Base-by-base conservation (phyloP, 2,888 invertebrate species). In the Ophioninae sp. region DNA sequence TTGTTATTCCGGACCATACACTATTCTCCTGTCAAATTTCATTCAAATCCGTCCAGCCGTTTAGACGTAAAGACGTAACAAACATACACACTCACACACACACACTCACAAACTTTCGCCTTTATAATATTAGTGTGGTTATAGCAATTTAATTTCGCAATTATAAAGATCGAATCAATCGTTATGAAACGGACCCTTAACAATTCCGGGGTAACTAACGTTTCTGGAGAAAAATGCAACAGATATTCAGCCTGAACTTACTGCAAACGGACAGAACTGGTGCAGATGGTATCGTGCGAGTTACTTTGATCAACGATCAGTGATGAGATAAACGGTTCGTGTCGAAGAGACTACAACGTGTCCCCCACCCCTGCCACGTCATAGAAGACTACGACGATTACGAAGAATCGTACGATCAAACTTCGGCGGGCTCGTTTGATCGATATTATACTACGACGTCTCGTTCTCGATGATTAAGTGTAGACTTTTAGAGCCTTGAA, bases 391-490 rank as follows among this genome's bases (percentile, higher is more conserved):
- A 6, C 51, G 17, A 51, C 51, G 13, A 10, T 51, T 51, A 17
- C 51, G 6, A 51, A 51, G 51, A 51, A 51, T n/a, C n/a, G n/a
- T n/a, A n/a, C n/a, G n/a, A n/a, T n/a, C n/a, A n/a, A n/a, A n/a
- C n/a, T n/a, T n/a, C n/a, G n/a, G n/a, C n/a, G 65, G 65, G 65
- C 37, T 68, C 68, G 56, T 71, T 71, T 72, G 59, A 72, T 72
- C 22, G 72, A 59, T 72, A 72, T 72, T 72, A 72, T 72, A 61
- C 59, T 72, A 37, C 20, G n/a, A 59, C 72, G 59, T 72, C 58
- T 72, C 72, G 72, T 72, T 72, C 59, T 72, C 59, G 59, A 59
- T 72, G 59, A 72, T 72, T 5, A 37, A 39, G 2, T 0, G 74
- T 63, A 74, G 63, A 74, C 51, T 8, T 74, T 74, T 64, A 74